Percentiles rank a stretch among this genome's conserved stretches.
phyloP scores from a whole-genome alignment of 2,797 vertebrate genomes.

The Poliocrania exsul region DNA sequence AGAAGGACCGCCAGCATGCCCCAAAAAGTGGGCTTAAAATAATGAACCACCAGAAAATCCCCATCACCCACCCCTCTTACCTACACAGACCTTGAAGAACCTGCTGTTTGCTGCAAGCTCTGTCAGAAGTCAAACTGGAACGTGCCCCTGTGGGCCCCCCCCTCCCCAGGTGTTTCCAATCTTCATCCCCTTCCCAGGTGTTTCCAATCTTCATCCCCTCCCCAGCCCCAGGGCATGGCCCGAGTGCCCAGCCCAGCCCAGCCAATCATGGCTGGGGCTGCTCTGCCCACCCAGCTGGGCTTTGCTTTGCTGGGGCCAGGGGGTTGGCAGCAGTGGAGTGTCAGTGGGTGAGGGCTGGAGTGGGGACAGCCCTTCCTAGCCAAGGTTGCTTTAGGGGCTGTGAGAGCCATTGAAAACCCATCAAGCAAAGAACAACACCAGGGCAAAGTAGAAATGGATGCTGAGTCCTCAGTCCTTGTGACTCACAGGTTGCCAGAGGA shows the following conservation, averaged over 20 bases:
- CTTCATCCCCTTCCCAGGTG: too few species aligned
- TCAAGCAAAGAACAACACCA: not conserved
- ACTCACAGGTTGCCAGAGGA: not conserved
- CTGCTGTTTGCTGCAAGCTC: not conserved
- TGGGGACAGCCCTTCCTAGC: not conserved
- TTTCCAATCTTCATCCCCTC: not conserved
- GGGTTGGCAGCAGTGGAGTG: not conserved
- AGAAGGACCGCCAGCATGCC: not conserved
- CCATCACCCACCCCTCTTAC: not conserved
- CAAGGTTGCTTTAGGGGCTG: not conserved
- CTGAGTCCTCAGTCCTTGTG: not conserved
- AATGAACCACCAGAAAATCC: fast-evolving
- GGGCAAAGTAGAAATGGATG: not conserved
- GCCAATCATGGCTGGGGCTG: not conserved
- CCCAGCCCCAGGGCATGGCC: not conserved
- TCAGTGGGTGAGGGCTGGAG: not conserved
- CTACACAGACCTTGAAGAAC: not conserved
- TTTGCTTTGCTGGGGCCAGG: not conserved
- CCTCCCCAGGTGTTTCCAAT: not conserved
- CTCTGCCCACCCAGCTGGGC: not conserved
- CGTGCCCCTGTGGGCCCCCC: not conserved
- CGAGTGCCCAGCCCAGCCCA: not conserved
- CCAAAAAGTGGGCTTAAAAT: not conserved
- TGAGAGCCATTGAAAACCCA: not conserved
- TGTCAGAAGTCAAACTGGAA: not conserved